Conservation (phyloP, 2,113 vertebrate species). For the Geococcyx californianus region DNA sequence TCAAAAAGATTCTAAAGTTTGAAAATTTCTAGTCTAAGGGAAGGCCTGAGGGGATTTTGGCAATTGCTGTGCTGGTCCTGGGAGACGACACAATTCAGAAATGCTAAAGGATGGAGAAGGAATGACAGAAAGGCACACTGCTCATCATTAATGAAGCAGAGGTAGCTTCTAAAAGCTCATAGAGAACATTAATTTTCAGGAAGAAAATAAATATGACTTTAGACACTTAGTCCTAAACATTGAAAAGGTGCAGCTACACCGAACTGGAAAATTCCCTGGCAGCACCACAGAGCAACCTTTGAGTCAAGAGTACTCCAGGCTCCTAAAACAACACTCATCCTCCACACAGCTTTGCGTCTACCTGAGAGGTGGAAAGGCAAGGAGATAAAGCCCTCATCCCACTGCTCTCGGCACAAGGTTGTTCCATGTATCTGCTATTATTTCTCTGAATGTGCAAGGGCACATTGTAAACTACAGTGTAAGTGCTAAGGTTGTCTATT, state of each 20-base stretch:
- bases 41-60: background rate
- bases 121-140: background rate
- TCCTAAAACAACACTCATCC: background rate
- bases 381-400: background rate
- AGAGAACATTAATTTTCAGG: background rate
- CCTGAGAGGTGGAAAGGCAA: background rate
- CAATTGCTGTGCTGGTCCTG: background rate
- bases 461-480: background rate
- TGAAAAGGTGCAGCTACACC: background rate
- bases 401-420: background rate
- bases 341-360: accelerated
- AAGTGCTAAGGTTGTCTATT: background rate
- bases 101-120: background rate
- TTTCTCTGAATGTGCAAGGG: background rate
- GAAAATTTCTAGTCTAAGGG: background rate
- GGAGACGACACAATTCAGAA: background rate
- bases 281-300: background rate
- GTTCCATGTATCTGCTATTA: background rate
- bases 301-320: background rate
- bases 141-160: background rate
- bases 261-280: background rate
- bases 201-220: background rate
- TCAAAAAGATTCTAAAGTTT: background rate
- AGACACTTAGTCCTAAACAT: background rate
- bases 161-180: background rate